Evolutionary conservation across 2,113 vertebrate genomes (phyloP), one percentile per base, ranked within the genome.

Genomic region (Trogon melanurus): DNA sequence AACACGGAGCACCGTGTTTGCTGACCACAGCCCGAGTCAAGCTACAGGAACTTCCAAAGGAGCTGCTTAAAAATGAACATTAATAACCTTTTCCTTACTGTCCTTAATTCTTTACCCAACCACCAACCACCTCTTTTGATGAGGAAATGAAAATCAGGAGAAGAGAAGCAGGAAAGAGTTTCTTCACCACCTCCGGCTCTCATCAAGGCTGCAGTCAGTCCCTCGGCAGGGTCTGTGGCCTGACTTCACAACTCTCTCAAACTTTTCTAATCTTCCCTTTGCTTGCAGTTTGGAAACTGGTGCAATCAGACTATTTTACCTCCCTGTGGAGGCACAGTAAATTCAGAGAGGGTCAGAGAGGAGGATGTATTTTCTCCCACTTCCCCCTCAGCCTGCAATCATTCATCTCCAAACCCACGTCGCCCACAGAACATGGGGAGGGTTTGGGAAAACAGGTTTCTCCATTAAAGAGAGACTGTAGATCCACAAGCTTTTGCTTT

Each of bases 381-480:
- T 69, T 38, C 56, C 67, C 12, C 66, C 11, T 51, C 38, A 38
- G 23, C 44, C 34, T 18, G 13, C 26, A 51, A 5, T 6, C 60
- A 11, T 2, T 56, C 7, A 6, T 10, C 38, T 41, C 61, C 73
- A 62, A 51, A 87, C 10, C 23, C 5, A 3, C 4, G 1, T 32
- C 50, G 87, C n/a, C 36, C 57, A 48, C 22, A 25, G 51, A 30
- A 30, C 0, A 0, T 1, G 1, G 19, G 25, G 8, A 70, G 18
- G 19, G 3, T 32, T 34, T 18, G n/a, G 69, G 32, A 83, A n/a
- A 62, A 57, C 11, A 88, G 13, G 3, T 22, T 88, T 78, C 79
- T 86, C 9, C 56, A 4, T 27, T 56, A 22, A 67, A 67, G 38
- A 36, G 7, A 69, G 21, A 10, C 26, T 30, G 12, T 5, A 64